Evolutionary conservation across 2,888 invertebrate species (phyloP).

Genomic region (Drosophila macrospina): DNA sequence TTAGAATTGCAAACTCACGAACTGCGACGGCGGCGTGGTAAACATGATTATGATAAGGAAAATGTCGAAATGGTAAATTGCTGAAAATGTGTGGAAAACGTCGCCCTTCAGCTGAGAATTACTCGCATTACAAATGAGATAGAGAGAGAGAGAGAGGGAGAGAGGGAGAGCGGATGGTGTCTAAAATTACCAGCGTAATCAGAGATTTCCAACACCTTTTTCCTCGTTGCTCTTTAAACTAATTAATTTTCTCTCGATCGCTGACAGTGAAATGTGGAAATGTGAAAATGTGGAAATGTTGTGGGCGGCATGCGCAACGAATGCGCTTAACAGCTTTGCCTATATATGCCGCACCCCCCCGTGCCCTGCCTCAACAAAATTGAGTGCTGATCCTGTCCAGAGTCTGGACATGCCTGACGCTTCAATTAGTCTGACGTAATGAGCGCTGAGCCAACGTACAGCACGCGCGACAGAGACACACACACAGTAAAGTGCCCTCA

Average conservation of each 20-base stretch:
- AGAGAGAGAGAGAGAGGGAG: no score
- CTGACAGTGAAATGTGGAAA: constrained; percentile 17
- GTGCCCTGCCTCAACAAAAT: no score
- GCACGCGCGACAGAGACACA: constrained; percentile 58
- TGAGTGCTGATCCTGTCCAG: constrained; percentile 19
- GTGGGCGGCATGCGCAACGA: constrained; percentile 69
- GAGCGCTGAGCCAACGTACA: constrained; percentile 43
- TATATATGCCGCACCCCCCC: background rate
- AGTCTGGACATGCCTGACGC: constrained; percentile 60
- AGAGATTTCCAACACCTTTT: constrained; percentile 78
- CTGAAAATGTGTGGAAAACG: constrained; percentile 38
- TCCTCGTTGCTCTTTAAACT: constrained; percentile 47
- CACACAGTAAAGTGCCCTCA: constrained; percentile 23
- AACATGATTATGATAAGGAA: constrained; percentile 74
- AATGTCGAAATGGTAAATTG: constrained; percentile 22
- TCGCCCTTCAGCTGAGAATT: constrained; percentile 25
- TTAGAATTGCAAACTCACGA: constrained; percentile 72
- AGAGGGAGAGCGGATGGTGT: constrained; percentile 19
- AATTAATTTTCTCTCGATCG: constrained; percentile 55
- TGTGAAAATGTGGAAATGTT: constrained; percentile 24
- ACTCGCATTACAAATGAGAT: constrained; percentile 64
- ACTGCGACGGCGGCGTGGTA: constrained; percentile 55
- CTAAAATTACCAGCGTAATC: constrained; percentile 73
- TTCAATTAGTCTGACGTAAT: constrained; percentile 67
- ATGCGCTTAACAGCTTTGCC: constrained; percentile 74